Evolutionary conservation across 2,888 invertebrate species (phyloP).

Genomic region (Cheilosia grossa): DNA sequence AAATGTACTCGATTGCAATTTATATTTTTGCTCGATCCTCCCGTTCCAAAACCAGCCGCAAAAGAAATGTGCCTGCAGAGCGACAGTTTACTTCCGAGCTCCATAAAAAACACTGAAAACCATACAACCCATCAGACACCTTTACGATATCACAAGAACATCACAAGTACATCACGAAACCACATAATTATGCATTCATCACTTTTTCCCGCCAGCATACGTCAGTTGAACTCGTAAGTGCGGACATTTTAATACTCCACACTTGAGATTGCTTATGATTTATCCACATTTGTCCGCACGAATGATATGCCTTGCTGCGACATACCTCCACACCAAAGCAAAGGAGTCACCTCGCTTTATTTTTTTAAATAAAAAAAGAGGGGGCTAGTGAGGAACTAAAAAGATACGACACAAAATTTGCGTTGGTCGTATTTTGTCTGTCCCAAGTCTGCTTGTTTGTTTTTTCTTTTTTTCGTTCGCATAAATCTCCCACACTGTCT

Average conservation of each 20-base stretch:
- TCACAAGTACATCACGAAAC: constrained; percentile 34
- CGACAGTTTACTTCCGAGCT: background rate
- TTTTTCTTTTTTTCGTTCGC: constrained; percentile 13
- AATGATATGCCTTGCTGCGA: constrained; percentile 28
- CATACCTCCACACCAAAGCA: constrained; percentile 23
- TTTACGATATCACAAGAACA: constrained; percentile 40
- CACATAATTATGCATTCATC: constrained; percentile 66
- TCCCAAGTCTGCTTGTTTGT: constrained; percentile 59
- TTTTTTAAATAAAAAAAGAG: background rate
- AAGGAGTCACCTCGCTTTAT: constrained; percentile 36
- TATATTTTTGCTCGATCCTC: too few relatives aligned
- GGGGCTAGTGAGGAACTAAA: constrained; percentile 22
- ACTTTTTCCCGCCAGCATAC: constrained; percentile 23
- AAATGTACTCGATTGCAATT: too few relatives aligned
- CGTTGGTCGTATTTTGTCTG: constrained; percentile 69
- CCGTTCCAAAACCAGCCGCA: too few relatives aligned
- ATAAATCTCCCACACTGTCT: constrained; percentile 70
- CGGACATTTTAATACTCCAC: constrained; percentile 65
- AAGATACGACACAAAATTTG: constrained; percentile 46
- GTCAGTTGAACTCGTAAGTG: constrained; percentile 10
- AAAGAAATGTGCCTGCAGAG: too few relatives aligned
- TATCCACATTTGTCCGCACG: constrained; percentile 67
- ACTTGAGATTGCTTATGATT: constrained; percentile 56
- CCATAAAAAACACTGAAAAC: background rate
- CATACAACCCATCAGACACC: background rate